Evolutionary conservation across 2,888 invertebrate genomes (phyloP), one percentile per base, ranked within the genome.

Genomic region (Belgica antarctica): DNA sequence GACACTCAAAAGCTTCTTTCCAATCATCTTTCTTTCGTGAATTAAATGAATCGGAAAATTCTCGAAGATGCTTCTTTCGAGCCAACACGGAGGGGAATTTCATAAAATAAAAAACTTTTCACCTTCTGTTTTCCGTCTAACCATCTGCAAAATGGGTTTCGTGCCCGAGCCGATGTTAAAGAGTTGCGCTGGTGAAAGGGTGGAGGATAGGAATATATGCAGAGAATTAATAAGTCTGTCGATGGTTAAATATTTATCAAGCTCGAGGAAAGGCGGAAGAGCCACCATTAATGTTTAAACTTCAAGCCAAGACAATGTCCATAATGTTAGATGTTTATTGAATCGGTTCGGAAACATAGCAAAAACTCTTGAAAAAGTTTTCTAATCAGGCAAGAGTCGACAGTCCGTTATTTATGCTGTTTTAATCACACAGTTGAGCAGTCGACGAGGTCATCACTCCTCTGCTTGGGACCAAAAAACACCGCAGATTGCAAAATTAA

Each of bases 61-160:
- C 27, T 27, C 12, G 52, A n/a, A n/a, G 59, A 2, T 52, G 19
- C 19, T 19, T 52, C 15, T 59, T n/a, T 59, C 25, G 25, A 59
- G 59, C 25, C 25, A 59, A 27, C 59, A 59, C 59, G 59, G n/a
- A 52, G 17, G 52, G 17, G 52, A 52, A 15, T 52, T 52, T 52
- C 19, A 52, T 52, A 52, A 22, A 46, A 12, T n/a, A 31, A 31
- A 41, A 41, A 41, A 41, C 52, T 15, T 46, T 46, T 15, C 46
- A 52, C 5, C 12, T 22, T 31, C 7, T 8, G 12, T 52, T 52
- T n/a, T 15, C 15, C 41, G 52, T 52, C n/a, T 41, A 52, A 22
- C 52, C 52, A 52, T 52, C 59, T 27, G 27, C 25, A 27, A 59
- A 59, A 59, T 59, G 59, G 27, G 27, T 59, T 59, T 59, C 59